Conservation (phyloP, 2,888 invertebrate species). For the Phasia obesa region DNA sequence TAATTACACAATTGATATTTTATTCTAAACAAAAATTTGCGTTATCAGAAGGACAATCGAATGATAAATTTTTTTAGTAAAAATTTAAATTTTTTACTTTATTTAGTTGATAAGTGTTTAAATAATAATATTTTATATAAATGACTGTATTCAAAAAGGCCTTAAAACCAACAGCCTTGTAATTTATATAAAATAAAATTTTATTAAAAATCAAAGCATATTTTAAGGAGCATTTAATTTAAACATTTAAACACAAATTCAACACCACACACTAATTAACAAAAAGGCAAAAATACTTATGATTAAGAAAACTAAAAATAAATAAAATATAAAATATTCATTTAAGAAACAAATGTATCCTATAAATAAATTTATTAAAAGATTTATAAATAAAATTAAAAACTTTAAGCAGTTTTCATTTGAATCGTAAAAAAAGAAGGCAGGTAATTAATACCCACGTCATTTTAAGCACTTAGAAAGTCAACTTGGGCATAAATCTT, state of each 20-base stretch:
- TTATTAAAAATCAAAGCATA: conserved; percentile 27
- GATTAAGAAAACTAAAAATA: conserved; percentile 1
- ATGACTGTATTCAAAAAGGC: not conserved
- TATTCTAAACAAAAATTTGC: conserved; percentile 61
- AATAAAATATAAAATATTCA: not conserved
- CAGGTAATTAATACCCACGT: conserved; percentile 33
- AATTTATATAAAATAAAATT: not conserved
- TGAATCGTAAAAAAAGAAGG: not conserved
- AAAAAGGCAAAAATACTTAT: conserved; percentile 10
- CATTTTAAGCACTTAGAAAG: conserved; percentile 7
- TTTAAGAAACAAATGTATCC: conserved; percentile 11
- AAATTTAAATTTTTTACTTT: not conserved
- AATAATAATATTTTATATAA: conserved; percentile 1
- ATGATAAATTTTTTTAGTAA: not conserved
- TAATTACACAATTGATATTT: not conserved
- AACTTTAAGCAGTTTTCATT: not conserved
- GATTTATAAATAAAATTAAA: conserved; percentile 13
- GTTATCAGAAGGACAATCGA: conserved; percentile 69
- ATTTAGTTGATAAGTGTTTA: conserved; percentile 17
- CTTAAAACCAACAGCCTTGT: conserved; percentile 15
- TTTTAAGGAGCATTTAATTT: conserved; percentile 48
- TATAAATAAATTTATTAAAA: conserved; percentile 42
- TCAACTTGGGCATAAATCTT: not conserved
- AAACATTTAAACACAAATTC: not conserved
- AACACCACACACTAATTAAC: conserved; percentile 30